These are phyloP conservation scores for Blomia tropicalis DNA, from an alignment of 2,888 invertebrate genomes.

Conservation along the genomic window DNA sequence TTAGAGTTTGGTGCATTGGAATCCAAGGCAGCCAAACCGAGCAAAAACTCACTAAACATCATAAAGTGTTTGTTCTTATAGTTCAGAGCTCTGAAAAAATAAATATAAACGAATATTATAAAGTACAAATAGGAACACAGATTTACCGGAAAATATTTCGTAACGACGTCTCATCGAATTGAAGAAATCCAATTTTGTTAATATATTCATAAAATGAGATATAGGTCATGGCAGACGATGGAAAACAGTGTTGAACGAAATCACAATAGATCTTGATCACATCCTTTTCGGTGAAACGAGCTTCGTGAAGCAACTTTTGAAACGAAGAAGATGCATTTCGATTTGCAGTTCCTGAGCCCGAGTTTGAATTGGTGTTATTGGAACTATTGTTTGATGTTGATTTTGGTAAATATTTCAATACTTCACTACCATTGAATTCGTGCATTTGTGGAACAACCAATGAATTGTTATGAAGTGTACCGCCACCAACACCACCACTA, in stretches of 20 bases:
- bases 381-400: too few relatives aligned
- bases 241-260: slow-evolving; percentile 3
- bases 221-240: slow-evolving; percentile 1
- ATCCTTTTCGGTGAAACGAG: not conserved
- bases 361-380: too few relatives aligned
- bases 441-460: not conserved
- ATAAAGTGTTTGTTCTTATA: not conserved
- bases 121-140: not conserved
- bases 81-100: not conserved
- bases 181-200: not conserved
- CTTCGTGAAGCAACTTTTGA: not conserved
- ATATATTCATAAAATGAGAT: not conserved
- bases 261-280: slow-evolving; percentile 12
- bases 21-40: slow-evolving; percentile 15
- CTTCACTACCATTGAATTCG: not conserved
- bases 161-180: not conserved
- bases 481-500: too few relatives aligned
- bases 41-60: slow-evolving; percentile 7
- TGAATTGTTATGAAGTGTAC: not conserved
- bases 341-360: not conserved
- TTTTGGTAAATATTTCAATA: not conserved
- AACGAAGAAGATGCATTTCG: not conserved
- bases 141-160: not conserved
- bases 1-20: not conserved
- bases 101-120: not conserved